Conservation (phyloP, 2,113 vertebrate genomes). For the Xerus inauris region DNA sequence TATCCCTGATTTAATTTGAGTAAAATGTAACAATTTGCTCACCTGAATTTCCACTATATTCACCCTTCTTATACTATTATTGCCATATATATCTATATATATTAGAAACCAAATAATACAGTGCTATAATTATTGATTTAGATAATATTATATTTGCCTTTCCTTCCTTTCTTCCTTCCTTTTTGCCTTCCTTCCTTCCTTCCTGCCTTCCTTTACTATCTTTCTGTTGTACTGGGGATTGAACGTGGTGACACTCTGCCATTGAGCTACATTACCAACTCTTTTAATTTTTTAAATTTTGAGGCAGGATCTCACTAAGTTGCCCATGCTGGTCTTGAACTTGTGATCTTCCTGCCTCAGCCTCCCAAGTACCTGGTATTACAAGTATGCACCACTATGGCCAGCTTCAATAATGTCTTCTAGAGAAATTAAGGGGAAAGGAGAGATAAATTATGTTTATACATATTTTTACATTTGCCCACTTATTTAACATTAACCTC, state of each 20-base stretch:
- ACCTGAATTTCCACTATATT: background rate
- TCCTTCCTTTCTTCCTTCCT: no score
- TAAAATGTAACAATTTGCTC: background rate
- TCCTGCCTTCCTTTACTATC: no score
- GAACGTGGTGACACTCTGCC: background rate
- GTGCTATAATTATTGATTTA: background rate
- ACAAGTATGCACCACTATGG: background rate
- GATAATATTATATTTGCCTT: background rate
- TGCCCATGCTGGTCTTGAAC: background rate
- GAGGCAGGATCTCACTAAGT: background rate
- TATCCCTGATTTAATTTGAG: conserved; percentile 26
- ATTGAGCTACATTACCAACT: background rate
- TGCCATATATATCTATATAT: background rate
- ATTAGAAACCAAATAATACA: background rate
- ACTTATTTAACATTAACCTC: background rate
- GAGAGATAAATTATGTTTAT: background rate
- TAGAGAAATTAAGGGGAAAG: background rate
- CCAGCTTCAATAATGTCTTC: background rate
- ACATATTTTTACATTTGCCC: background rate
- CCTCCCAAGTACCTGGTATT: background rate
- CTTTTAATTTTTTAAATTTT: background rate
- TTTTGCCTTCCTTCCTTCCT: no score
- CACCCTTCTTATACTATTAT: background rate
- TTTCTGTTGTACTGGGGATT: background rate
- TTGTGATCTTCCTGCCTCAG: background rate